Conservation (phyloP, 2,113 vertebrate species). For the Platycercus adscitus region DNA sequence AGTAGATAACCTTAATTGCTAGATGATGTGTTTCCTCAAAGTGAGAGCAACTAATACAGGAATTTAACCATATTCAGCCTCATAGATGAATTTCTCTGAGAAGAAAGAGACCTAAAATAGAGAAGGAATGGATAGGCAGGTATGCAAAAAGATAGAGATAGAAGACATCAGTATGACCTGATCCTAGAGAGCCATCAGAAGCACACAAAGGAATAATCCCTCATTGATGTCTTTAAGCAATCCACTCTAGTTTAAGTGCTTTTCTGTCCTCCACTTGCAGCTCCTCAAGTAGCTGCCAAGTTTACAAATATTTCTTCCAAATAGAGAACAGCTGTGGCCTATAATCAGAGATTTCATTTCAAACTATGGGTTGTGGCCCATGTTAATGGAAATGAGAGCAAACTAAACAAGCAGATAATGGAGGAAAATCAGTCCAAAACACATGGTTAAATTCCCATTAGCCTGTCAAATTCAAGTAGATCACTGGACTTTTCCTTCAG, state of each 20-base stretch:
- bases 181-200: neutral
- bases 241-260: neutral
- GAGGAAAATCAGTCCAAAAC: neutral
- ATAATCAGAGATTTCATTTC: conserved; percentile 53
- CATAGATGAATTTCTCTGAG: neutral
- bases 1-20: neutral
- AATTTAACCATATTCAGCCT: neutral
- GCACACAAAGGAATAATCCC: neutral
- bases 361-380: neutral
- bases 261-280: conserved; percentile 5
- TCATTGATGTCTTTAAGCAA: neutral
- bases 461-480: conserved; percentile 12
- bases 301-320: conserved; percentile 52
- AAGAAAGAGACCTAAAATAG: neutral
- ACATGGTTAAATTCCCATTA: conserved; percentile 7
- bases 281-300: conserved; percentile 47
- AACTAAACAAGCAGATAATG: conserved; percentile 7
- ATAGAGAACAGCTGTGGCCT: conserved; percentile 37
- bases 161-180: neutral
- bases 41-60: neutral
- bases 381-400: neutral
- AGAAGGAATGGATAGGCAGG: neutral
- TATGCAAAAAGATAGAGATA: neutral
- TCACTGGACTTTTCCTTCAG: neutral
- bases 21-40: neutral